Base-by-base conservation (phyloP, 2,797 vertebrate species). In the Luscinia luscinia region DNA sequence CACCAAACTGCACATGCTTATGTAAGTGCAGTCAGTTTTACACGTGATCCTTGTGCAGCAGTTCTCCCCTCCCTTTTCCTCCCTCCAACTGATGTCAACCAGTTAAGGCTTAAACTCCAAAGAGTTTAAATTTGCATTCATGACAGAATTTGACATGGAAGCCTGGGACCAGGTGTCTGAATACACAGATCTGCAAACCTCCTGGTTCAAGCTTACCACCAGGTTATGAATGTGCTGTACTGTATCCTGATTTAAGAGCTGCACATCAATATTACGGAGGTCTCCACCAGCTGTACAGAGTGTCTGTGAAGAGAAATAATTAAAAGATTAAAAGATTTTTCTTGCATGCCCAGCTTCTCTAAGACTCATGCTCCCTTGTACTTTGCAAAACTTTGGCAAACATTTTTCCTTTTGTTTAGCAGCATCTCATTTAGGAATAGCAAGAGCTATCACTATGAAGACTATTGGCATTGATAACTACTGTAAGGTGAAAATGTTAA, bases 181-280 rank as follows among this genome's bases (percentile, higher is more conserved):
- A 15, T 30, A 19, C 15, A 55, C 21, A 19, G 13, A 22, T 12
- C 1, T 70, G 21, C 30, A 78, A 80, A 30, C 9, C 36, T 58
- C 24, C 12, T 76, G 52, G 57, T 62, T 83, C 36, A 67, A 55
- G 43, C 97, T 98, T 97, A 99, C 98, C 96, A 97, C 98, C 13
- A 99, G 97, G 58, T 96, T 98, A 86, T 98, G 97, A 70, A 99
- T 98, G 75, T 98, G 98, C 72, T 97, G 96, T 72, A 98, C 96
- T 2, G 98, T 98, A 16, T 98, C 95, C 23, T 98, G 97, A 78
- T 99, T 98, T 32, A 99, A 95, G 43, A 98, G 43, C 20, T 98
- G 98, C 40, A 98, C 87, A 82, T 98, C 97, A 4, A 98, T 96
- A 5, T 98, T 97, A 61, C 92, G 97, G 76, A 98, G 98, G 20